These are phyloP conservation scores for Anorthoa munda DNA, from an alignment of 2,888 invertebrate genomes.

Conservation along the genomic window DNA sequence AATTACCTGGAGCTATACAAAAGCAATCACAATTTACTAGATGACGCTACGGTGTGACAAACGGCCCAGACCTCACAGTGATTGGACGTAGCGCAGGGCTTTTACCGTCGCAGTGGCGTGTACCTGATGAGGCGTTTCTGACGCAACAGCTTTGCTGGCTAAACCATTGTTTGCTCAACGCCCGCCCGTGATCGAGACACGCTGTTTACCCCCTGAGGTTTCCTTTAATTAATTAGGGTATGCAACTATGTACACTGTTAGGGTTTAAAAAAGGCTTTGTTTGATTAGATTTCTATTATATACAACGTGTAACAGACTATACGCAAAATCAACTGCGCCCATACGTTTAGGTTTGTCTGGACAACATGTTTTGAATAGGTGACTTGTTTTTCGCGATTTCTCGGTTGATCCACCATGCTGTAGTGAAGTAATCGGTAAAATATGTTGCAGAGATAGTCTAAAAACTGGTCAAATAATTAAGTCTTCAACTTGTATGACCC, in stretches of 20 bases:
- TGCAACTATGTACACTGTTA: constrained; percentile 27
- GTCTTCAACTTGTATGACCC: too few relatives aligned
- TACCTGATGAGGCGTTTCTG: constrained; percentile 80
- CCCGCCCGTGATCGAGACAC: constrained; percentile 60
- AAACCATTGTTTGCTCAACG: constrained; percentile 79
- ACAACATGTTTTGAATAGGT: too few relatives aligned
- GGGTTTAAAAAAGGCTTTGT: constrained; percentile 16
- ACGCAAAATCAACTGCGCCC: too few relatives aligned
- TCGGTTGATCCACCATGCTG: too few relatives aligned
- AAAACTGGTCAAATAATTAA: too few relatives aligned
- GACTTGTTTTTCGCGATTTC: too few relatives aligned
- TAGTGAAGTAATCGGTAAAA: too few relatives aligned
- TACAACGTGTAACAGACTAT: too few relatives aligned
- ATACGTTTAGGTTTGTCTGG: too few relatives aligned
- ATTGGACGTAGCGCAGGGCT: constrained; percentile 73
- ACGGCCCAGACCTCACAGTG: constrained; percentile 67
- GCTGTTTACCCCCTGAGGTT: constrained; percentile 50
- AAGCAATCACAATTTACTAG: not conserved
- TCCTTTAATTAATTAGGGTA: constrained; percentile 59
- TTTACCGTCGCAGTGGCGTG: constrained; percentile 65
- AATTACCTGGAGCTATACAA: not conserved
- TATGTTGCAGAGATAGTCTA: too few relatives aligned
- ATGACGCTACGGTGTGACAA: constrained; percentile 60
- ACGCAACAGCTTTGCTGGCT: constrained; percentile 68
- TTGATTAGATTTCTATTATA: not conserved